Conservation (phyloP, 2,888 invertebrate genomes). For the Acrobasis suavella region DNA sequence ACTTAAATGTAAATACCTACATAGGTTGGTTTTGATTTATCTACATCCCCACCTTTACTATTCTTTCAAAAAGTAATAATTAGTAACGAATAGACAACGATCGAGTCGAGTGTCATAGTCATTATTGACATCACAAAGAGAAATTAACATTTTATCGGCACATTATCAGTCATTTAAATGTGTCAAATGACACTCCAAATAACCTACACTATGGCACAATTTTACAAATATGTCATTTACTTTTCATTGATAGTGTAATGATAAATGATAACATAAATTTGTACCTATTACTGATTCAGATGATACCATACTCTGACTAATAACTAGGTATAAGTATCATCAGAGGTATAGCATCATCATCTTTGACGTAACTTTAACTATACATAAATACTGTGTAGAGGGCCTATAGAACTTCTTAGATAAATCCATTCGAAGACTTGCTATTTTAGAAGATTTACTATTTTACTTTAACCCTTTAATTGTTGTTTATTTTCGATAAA, state of each 20-base stretch:
- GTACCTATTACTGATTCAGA: background rate
- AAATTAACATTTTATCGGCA: conserved; percentile 3
- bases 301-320: conserved; percentile 1
- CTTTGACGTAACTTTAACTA: background rate
- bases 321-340: background rate
- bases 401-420: too few relatives aligned
- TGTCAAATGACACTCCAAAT: background rate
- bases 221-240: background rate
- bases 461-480: too few relatives aligned
- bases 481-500: too few relatives aligned
- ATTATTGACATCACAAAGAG: conserved; percentile 3
- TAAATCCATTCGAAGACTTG: too few relatives aligned
- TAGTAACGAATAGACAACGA: background rate
- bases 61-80: background rate
- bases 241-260: background rate
- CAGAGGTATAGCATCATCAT: background rate
- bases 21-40: too few relatives aligned
- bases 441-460: too few relatives aligned
- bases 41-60: background rate
- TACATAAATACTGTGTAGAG: too few relatives aligned
- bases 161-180: conserved; percentile 4
- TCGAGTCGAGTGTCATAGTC: background rate
- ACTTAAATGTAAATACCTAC: too few relatives aligned
- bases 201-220: background rate
- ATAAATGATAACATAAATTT: background rate